phyloP scores from a whole-genome alignment of 2,797 vertebrate species.

The Neopelma chrysocephalum region DNA sequence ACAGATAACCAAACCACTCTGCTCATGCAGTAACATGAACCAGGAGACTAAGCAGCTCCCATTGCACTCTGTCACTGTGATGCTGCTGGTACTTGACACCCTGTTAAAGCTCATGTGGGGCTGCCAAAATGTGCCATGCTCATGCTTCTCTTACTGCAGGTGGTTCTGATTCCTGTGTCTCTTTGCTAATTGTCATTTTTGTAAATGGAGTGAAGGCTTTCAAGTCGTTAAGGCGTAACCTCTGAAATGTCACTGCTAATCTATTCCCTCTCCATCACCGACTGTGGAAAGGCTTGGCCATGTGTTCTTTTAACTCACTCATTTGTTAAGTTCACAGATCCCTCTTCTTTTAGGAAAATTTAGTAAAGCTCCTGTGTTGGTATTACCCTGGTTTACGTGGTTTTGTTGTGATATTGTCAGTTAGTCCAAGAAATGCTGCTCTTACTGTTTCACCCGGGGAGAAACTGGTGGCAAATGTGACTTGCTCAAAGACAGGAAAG shows the following conservation, averaged over 20 bases:
- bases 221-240: accelerated
- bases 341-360: neutral
- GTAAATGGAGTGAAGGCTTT: neutral
- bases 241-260: neutral
- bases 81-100: neutral
- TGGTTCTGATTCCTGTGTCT: neutral
- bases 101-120: neutral
- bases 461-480: neutral
- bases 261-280: neutral
- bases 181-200: neutral
- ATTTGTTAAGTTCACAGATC: neutral
- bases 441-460: accelerated
- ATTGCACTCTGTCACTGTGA: accelerated
- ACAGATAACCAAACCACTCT: neutral
- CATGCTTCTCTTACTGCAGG: accelerated
- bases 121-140: neutral
- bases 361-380: neutral
- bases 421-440: neutral
- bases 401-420: neutral
- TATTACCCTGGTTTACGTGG: neutral
- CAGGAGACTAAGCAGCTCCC: neutral
- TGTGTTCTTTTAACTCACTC: neutral
- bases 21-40: neutral
- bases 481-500: neutral
- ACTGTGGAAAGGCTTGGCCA: neutral